Evolutionary conservation across 2,888 invertebrate genomes (phyloP), one percentile per base, ranked within the genome.

Genomic region (Plagodis pulveraria): DNA sequence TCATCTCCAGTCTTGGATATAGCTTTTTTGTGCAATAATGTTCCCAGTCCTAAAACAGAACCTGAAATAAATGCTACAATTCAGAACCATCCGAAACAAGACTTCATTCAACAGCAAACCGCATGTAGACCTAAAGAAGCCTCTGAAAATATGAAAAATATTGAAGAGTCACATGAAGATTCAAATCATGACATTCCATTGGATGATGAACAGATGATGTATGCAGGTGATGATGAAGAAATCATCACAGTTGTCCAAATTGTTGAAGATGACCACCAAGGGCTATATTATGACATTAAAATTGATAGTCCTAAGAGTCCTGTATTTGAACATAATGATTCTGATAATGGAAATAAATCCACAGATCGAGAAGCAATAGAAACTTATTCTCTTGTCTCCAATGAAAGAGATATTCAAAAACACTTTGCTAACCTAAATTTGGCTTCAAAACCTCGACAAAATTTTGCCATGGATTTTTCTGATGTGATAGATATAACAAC

Each of bases 161-260:
- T 56, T 56, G 62, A 58, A 44, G 72, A 72, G 47, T 63, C 63
- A 53, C 63, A 71, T 34, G 70, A 64, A 54, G 61, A 64, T 12
- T 60, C 63, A 11, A 67, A 67, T 36, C 72, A 80, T 72, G 77
- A 82, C 66, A 80, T 79, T 74, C 78, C 80, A 67, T 66, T 80
- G 57, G 84, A 83, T 53, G 76, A 78, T 54, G 81, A 86, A 53
- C 85, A 86, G 42, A 66, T 84, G 66, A 83, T 84, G 55, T 89
- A 84, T 80, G 73, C 63, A 22, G 86, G 77, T 68, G 91, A 89
- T 76, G 91, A 90, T 77, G 92, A 93, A 76, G 93, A 93, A 72
- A 84, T 93, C 52, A 91, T 93, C 40, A 93, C 93, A 40, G 84
- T 93, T 66, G 90, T 91, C 12, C 93, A 93, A 77, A 93, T 93